A percentile compares a stretch with the other conserved stretches of the same genome.
phyloP scores from a whole-genome alignment of 2,113 vertebrate species.

The Parotia lawesii region DNA sequence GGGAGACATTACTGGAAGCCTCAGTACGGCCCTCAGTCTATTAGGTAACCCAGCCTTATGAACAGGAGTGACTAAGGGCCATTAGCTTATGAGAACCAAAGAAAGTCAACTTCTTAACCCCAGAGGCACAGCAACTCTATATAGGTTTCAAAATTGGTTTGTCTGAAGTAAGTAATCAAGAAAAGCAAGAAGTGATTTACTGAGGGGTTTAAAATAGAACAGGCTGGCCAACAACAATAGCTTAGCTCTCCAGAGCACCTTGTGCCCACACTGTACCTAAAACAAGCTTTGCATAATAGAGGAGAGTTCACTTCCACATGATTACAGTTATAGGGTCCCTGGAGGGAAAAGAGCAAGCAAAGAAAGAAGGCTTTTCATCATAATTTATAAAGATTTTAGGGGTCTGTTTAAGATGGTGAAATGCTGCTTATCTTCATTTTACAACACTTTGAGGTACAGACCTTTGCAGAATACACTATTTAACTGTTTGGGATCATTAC shows the following conservation, averaged over 20 bases:
- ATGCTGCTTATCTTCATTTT: neutral
- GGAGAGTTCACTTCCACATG: neutral
- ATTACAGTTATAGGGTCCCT: neutral
- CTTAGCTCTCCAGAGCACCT: neutral
- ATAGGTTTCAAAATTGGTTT: neutral
- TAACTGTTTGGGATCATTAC: neutral
- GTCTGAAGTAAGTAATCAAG: constrained; percentile 7
- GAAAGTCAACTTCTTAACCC: neutral
- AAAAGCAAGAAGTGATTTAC: constrained; percentile 10
- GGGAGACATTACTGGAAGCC: neutral
- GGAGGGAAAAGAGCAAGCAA: neutral
- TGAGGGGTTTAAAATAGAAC: neutral
- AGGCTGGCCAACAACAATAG: neutral
- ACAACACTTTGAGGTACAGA: neutral
- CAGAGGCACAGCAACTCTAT: neutral
- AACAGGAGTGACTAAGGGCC: neutral
- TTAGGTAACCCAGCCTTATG: neutral
- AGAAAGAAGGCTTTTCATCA: neutral
- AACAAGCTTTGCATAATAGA: neutral
- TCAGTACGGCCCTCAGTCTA: neutral
- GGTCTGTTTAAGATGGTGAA: neutral
- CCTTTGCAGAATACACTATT: neutral
- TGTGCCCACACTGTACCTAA: neutral
- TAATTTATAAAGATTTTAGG: neutral
- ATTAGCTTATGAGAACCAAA: neutral